Evolutionary conservation across 2,113 vertebrate genomes (phyloP), one percentile per base, ranked within the genome.

Genomic region (Pardalotus punctatus): DNA sequence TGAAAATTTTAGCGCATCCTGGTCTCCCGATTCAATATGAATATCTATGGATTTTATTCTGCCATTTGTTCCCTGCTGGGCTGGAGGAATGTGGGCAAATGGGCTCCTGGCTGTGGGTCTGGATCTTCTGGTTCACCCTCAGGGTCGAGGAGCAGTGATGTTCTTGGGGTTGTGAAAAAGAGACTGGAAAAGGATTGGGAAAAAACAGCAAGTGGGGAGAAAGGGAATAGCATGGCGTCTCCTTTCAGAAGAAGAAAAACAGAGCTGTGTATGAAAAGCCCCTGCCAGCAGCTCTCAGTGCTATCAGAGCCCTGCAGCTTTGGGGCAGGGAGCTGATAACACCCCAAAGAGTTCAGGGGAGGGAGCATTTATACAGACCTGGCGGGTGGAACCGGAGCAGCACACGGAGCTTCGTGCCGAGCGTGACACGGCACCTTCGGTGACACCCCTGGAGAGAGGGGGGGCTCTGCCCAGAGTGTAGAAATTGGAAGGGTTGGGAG

Each of bases 291-390:
- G 62, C 81, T 66, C 35, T 40, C 47, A 7, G n/a, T 43, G 90
- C 90, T 95, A 80, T 96, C 88, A 6, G 4, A 31, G 71, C 77
- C 7, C 60, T 74, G 83, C 93, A 88, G 93, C 91, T 94, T 88
- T 81, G 64, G 74, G 77, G 76, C 86, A 54, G 64, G 13, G 66
- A 90, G 91, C 90, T 81, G 95, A 86, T 96, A 96, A 96, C 62
- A 50, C 47, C 27, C 64, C 64, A n/a, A 47, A 0, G 29, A 77
- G 42, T 14, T 56, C 71, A 81, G 82, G 82, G 90, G 38, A 94
- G 85, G 92, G 62, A 28, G 5, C 28, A 3, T 4, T 83, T 18
- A 12, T 3, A 9, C 14, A 20, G 57, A 29, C 62, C 45, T 12
- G 36, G 36, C 19, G 86, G 33, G 50, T 73, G 88, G 74, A n/a